phyloP scores from a whole-genome alignment of 1,140 invertebrate species.

The Sogatella furcifera region DNA sequence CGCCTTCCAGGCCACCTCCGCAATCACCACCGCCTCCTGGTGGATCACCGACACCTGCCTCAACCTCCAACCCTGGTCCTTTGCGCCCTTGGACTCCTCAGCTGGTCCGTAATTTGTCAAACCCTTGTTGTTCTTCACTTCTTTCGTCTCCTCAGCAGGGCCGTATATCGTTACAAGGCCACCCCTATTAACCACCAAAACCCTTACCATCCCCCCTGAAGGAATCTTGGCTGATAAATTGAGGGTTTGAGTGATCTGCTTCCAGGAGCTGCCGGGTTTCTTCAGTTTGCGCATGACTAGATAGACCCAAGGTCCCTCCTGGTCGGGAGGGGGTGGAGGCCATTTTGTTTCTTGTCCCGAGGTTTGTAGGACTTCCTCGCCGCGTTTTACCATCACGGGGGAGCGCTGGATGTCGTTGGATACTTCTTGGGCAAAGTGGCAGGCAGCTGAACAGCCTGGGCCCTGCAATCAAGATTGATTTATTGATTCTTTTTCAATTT shows the following conservation, averaged over 20 bases:
- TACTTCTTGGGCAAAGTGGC: conserved; percentile 47
- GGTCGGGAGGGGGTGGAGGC: conserved; percentile 31
- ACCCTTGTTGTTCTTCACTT: not conserved
- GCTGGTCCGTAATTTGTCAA: not conserved
- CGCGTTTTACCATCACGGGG: conserved; percentile 52
- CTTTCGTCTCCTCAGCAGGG: conserved; percentile 26
- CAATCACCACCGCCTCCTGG: conserved; percentile 58
- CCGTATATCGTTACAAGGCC: conserved; percentile 55
- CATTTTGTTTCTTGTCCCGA: conserved; percentile 37
- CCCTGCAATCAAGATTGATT: conserved; percentile 39
- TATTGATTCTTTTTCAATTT: no score
- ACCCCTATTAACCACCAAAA: conserved; percentile 50
- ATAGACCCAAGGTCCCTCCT: conserved; percentile 44
- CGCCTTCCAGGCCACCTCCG: conserved; percentile 61
- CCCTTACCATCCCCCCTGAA: conserved; percentile 46
- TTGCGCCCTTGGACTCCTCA: no score
- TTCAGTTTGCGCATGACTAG: conserved; percentile 50
- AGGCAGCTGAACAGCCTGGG: conserved; percentile 54
- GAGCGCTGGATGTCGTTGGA: conserved; percentile 43
- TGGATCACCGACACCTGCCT: conserved; percentile 54
- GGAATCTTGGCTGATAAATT: conserved; percentile 45
- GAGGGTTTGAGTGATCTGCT: conserved; percentile 37
- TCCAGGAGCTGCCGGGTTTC: not conserved
- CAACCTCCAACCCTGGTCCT: conserved; percentile 40
- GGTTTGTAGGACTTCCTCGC: conserved; percentile 47